phyloP scores from a whole-genome alignment of 2,113 vertebrate species.

The Pelecanus crispus region DNA sequence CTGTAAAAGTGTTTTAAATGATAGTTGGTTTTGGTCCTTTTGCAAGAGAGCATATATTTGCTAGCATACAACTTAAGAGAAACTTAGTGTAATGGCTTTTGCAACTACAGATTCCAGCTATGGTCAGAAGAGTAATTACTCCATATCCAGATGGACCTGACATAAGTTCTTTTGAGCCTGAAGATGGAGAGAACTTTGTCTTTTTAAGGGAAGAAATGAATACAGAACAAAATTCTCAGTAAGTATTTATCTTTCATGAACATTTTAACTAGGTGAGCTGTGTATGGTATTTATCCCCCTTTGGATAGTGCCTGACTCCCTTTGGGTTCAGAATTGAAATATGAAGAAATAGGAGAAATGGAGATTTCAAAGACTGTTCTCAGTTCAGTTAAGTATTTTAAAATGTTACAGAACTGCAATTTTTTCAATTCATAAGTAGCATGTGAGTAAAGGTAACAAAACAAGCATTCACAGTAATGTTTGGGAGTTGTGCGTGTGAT shows the following conservation, averaged over 20 bases:
- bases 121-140: constrained; percentile 90
- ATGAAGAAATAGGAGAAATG: not conserved
- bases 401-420: not conserved
- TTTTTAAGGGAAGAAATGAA: constrained; percentile 73
- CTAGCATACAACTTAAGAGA: not conserved
- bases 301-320: not conserved
- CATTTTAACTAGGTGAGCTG: not conserved
- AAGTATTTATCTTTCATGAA: not conserved
- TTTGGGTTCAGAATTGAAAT: not conserved
- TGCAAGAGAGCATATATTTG: not conserved
- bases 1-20: not conserved
- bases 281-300: not conserved
- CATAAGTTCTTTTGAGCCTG: constrained; percentile 83
- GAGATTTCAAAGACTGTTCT: not conserved
- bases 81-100: not conserved
- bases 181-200: constrained; percentile 75
- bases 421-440: not conserved
- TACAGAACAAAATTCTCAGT: constrained; percentile 72
- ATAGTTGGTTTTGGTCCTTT: not conserved
- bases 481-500: not conserved
- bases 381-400: not conserved
- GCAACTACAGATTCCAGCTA: constrained; percentile 88
- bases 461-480: not conserved
- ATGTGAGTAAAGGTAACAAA: not conserved
- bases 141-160: constrained; percentile 88